Evolutionary conservation across 2,888 invertebrate genomes (phyloP).

Genomic region (Drosophila peninsularis): DNA sequence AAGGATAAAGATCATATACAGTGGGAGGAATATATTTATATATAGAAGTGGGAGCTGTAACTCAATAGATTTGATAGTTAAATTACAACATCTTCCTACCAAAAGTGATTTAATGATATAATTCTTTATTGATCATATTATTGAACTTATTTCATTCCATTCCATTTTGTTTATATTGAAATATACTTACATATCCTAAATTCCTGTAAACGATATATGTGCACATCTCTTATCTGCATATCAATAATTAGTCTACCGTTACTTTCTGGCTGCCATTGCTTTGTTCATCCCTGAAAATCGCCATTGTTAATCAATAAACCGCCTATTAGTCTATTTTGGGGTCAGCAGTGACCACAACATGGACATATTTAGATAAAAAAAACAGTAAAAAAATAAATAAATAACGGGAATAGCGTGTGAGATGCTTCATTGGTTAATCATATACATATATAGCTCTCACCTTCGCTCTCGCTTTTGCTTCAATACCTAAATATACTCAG

Average conservation of each 20-base stretch:
- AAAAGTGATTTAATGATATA: too few species aligned
- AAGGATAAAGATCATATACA: not conserved
- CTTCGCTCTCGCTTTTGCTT: conserved; percentile 14
- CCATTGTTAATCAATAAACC: conserved; percentile 40
- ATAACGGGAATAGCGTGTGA: conserved; percentile 9
- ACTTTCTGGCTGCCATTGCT: not conserved
- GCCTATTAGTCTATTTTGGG: conserved; percentile 38
- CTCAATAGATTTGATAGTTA: too few species aligned
- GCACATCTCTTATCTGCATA: too few species aligned
- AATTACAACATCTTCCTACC: too few species aligned
- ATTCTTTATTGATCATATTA: too few species aligned
- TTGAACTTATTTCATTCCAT: too few species aligned
- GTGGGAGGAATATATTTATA: not conserved
- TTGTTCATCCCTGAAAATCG: conserved; percentile 14
- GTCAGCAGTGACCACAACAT: conserved; percentile 30
- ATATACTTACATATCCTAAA: too few species aligned
- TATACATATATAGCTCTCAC: not conserved
- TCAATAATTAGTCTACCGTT: not conserved
- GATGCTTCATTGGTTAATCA: conserved; percentile 44
- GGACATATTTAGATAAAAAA: conserved; percentile 18
- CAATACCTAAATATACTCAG: conserved; percentile 12
- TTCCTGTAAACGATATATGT: too few species aligned
- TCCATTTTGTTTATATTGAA: too few species aligned
- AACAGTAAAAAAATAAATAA: conserved; percentile 3
- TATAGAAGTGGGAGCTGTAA: too few species aligned